A percentile compares a stretch with the other conserved stretches of the same genome.
These are phyloP conservation scores for Neosilurus hyrtlii DNA, from an alignment of 2,797 vertebrate species.

Conservation along the genomic window DNA sequence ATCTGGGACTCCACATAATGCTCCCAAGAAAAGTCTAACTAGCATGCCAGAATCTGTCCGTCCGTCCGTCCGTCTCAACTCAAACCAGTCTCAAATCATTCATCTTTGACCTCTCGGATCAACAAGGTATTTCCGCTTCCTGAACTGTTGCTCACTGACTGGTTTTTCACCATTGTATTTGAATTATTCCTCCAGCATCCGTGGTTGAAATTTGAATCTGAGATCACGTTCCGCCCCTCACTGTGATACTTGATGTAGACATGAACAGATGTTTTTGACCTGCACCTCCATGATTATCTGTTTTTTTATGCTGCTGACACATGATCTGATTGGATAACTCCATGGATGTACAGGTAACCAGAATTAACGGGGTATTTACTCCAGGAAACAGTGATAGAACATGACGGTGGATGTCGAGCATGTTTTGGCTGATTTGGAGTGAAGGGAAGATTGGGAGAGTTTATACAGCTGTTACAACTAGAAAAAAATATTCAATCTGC, in stretches of 20 bases:
- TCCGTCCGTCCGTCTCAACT: not conserved
- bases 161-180: not conserved
- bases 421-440: not conserved
- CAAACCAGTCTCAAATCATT: not conserved
- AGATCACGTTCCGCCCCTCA: not conserved
- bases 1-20: too few relatives aligned
- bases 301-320: too few relatives aligned
- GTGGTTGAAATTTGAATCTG: too few relatives aligned
- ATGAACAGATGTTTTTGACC: not conserved
- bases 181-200: too few relatives aligned
- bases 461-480: not conserved
- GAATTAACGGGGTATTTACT: not conserved
- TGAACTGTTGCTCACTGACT: not conserved
- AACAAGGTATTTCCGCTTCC: not conserved
- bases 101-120: not conserved
- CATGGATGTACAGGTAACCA: not conserved
- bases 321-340: not conserved
- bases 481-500: too few relatives aligned
- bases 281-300: not conserved
- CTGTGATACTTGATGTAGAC: not conserved
- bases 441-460: not conserved
- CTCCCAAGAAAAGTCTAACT: too few relatives aligned
- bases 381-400: not conserved
- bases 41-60: too few relatives aligned
- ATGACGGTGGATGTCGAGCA: not conserved